phyloP scores from a whole-genome alignment of 2,888 invertebrate species.

The Callimorpha dominula region DNA sequence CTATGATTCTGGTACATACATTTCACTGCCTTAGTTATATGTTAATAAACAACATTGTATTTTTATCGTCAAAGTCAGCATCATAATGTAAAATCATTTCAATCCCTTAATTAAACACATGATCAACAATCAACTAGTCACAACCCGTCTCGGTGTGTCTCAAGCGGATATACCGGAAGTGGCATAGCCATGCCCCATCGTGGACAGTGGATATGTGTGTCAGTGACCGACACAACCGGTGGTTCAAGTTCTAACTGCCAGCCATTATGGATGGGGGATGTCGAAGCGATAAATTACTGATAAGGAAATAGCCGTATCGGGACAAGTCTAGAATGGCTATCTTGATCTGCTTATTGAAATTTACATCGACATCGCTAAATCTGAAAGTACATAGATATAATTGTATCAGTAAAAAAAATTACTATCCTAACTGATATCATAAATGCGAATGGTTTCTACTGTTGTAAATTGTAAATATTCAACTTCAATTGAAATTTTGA shows the following conservation, averaged over 20 bases:
- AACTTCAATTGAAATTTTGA: no score
- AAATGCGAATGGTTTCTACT: no score
- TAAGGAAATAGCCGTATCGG: constrained; percentile 34
- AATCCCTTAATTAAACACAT: neutral
- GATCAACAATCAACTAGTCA: neutral
- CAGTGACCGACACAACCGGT: constrained; percentile 34
- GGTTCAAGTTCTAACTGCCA: neutral
- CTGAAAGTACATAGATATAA: neutral
- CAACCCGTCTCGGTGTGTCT: neutral
- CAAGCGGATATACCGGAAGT: constrained; percentile 24
- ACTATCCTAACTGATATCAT: no score
- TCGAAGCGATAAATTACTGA: constrained; percentile 38
- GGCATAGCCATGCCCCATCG: constrained; percentile 23
- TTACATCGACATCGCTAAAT: neutral
- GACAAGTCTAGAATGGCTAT: neutral
- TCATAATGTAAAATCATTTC: no score
- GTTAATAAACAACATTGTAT: neutral
- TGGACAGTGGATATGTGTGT: constrained; percentile 50
- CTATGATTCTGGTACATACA: neutral
- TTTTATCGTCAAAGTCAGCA: neutral
- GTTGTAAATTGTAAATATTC: no score
- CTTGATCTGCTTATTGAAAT: neutral
- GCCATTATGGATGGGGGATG: constrained; percentile 7
- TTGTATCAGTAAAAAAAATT: neutral
- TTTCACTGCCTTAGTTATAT: no score